Evolutionary conservation across 2,113 vertebrate species (phyloP).

Genomic region (Mustela nigripes): DNA sequence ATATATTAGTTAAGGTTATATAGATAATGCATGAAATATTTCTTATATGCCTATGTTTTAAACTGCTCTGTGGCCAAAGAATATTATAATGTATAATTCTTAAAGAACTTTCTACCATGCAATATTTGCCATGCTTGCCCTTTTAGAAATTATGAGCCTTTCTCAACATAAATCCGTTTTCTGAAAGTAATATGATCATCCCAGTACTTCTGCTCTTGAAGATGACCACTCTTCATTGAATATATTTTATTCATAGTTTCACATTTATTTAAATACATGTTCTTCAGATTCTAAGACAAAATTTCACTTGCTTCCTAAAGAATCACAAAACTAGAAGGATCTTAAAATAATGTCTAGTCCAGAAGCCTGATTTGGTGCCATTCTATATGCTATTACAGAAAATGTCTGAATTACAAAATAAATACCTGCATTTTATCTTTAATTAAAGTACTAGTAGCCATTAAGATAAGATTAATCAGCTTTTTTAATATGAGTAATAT

Average conservation of each 20-base stretch:
- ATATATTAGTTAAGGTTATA: neutral
- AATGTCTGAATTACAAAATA: neutral
- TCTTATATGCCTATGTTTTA: constrained; percentile 49
- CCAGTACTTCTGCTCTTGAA: constrained; percentile 71
- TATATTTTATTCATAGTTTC: constrained; percentile 69
- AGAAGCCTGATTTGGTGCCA: neutral
- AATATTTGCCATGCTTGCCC: constrained; percentile 38
- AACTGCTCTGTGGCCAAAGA: constrained; percentile 27
- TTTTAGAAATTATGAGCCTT: constrained; percentile 77
- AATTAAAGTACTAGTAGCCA: neutral
- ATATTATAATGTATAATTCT: constrained; percentile 71
- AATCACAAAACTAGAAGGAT: neutral
- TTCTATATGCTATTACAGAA: neutral
- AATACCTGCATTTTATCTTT: neutral
- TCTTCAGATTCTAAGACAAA: constrained; percentile 64
- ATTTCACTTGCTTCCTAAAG: neutral
- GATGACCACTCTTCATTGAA: constrained; percentile 74
- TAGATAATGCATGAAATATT: neutral
- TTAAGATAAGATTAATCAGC: neutral
- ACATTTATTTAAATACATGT: constrained; percentile 48
- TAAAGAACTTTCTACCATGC: constrained; percentile 74
- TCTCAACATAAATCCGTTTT: constrained; percentile 70
- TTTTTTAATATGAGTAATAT: neutral
- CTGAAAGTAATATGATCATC: constrained; percentile 58
- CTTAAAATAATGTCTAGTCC: neutral